Evolutionary conservation across 1,140 invertebrate species (phyloP).

Genomic region (Drosophila nannoptera): DNA sequence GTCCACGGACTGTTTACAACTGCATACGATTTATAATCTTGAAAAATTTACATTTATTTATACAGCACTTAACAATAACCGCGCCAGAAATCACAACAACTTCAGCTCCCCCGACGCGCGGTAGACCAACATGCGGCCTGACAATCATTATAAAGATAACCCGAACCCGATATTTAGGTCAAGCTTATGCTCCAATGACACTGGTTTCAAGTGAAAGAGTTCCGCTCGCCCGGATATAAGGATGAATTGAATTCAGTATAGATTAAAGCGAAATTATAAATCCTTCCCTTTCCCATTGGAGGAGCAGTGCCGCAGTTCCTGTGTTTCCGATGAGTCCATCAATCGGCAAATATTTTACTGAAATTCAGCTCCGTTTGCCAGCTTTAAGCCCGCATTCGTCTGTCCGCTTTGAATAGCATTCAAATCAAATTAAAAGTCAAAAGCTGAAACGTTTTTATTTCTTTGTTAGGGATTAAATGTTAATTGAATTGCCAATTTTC

Average conservation of each 20-base stretch:
- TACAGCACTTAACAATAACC: conserved; percentile 54
- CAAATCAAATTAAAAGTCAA: conserved; percentile 19
- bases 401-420: conserved; percentile 6
- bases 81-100: conserved; percentile 47
- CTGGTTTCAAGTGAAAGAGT: conserved; percentile 9
- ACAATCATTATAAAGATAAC: conserved; percentile 29
- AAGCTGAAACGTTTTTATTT: background rate
- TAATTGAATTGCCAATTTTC: conserved; percentile 49
- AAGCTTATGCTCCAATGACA: conserved; percentile 3
- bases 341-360: too few species aligned
- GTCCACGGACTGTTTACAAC: conserved; percentile 70
- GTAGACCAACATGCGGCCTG: background rate
- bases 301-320: too few species aligned
- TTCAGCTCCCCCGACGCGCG: conserved; percentile 1
- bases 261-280: too few species aligned
- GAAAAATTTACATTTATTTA: conserved; percentile 75
- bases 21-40: conserved; percentile 78
- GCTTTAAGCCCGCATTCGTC: background rate
- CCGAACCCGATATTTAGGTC: conserved; percentile 9
- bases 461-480: conserved; percentile 38
- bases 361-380: background rate
- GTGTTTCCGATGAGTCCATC: too few species aligned
- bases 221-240: background rate
- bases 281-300: too few species aligned
- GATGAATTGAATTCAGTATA: too few species aligned